Conservation (phyloP, 2,113 vertebrate genomes). For the Aphyosemion australe region DNA sequence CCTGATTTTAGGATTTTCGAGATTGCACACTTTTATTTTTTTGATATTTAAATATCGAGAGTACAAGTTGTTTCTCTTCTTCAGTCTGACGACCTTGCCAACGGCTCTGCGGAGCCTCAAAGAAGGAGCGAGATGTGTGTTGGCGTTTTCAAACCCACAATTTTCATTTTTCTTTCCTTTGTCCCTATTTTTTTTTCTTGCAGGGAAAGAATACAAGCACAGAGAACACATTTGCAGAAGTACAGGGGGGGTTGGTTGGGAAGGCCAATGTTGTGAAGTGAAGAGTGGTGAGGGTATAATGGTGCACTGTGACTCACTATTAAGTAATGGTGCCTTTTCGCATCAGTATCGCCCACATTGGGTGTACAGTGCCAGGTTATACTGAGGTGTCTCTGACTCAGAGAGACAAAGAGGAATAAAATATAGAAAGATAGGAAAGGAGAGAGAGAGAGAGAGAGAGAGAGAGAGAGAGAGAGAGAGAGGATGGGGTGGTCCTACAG, state of each 20-base stretch:
- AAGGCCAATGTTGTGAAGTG: slow-evolving; percentile 24
- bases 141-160: slow-evolving; percentile 63
- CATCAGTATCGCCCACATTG: slow-evolving; percentile 70
- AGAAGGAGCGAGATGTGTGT: slow-evolving; percentile 64
- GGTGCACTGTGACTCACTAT: slow-evolving; percentile 72
- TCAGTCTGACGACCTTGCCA: slow-evolving; percentile 60
- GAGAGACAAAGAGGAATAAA: slow-evolving; percentile 26
- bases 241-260: slow-evolving; percentile 12
- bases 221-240: slow-evolving; percentile 41
- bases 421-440: slow-evolving; percentile 6
- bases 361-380: slow-evolving; percentile 63
- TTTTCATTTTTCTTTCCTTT: slow-evolving; percentile 59
- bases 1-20: slow-evolving; percentile 35
- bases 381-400: slow-evolving; percentile 68
- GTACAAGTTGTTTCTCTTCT: slow-evolving; percentile 51
- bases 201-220: slow-evolving; percentile 45
- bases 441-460: neutral
- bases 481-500: slow-evolving; percentile 9
- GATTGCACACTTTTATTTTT: slow-evolving; percentile 35
- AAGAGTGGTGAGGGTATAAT: slow-evolving; percentile 68
- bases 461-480: too few species aligned
- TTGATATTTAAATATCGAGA: slow-evolving; percentile 63
- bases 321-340: slow-evolving; percentile 71
- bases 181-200: slow-evolving; percentile 62
- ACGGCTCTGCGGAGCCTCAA: slow-evolving; percentile 53